A percentile compares a stretch with the other conserved stretches of the same genome.
These are phyloP conservation scores for Chelonia mydas DNA, from an alignment of 2,797 vertebrate species.

Conservation along the genomic window DNA sequence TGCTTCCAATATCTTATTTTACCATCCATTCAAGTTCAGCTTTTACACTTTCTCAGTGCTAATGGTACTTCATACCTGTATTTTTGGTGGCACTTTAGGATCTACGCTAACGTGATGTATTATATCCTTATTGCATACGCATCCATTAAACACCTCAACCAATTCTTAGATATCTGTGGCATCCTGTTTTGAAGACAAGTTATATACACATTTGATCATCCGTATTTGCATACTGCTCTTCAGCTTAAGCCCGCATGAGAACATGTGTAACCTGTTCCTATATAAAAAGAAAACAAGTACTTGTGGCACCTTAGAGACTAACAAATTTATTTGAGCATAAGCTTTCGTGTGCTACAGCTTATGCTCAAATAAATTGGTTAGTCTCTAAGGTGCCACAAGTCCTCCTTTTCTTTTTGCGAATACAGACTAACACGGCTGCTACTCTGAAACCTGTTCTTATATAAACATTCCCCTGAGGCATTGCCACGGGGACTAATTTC, in stretches of 20 bases:
- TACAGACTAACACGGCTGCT: too few species aligned
- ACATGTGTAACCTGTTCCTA: not conserved
- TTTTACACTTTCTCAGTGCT: not conserved
- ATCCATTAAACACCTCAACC: not conserved
- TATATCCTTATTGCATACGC: too few species aligned
- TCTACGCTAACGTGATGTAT: rapidly evolving
- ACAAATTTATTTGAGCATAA: too few species aligned
- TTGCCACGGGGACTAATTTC: rapidly evolving
- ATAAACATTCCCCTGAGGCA: rapidly evolving
- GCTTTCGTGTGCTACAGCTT: too few species aligned
- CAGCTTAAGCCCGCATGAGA: not conserved
- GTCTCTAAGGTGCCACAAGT: too few species aligned
- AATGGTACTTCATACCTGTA: not conserved
- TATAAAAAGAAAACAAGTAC: too few species aligned
- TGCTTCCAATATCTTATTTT: rapidly evolving
- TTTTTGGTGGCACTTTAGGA: not conserved
- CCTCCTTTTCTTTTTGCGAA: too few species aligned
- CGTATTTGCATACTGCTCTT: not conserved
- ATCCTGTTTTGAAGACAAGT: not conserved
- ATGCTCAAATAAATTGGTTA: too few species aligned
- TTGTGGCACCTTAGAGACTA: too few species aligned
- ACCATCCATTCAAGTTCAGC: rapidly evolving
- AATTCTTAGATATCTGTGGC: too few species aligned
- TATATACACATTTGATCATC: not conserved
- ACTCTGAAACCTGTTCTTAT: not conserved